Evolutionary conservation across 2,113 vertebrate species (phyloP).

Genomic region (Hemichromis elongatus): DNA sequence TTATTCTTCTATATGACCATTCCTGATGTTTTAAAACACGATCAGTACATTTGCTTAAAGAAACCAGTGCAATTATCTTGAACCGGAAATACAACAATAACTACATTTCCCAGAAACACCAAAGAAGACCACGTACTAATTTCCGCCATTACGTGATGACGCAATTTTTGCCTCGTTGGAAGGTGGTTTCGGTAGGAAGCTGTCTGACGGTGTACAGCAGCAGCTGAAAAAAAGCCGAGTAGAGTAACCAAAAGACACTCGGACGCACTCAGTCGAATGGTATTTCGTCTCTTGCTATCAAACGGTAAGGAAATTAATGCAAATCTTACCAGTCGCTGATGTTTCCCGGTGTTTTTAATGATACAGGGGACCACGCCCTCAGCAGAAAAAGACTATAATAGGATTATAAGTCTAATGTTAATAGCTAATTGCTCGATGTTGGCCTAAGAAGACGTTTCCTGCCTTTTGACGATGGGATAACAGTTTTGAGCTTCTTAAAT

Average conservation of each 20-base stretch:
- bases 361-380: constrained; percentile 30
- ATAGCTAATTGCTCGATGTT: not conserved
- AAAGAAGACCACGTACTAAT: not conserved
- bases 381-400: not conserved
- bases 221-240: not conserved
- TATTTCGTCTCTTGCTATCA: not conserved
- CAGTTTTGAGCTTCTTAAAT: not conserved
- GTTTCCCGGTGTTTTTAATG: not conserved
- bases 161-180: constrained; percentile 80
- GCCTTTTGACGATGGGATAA: not conserved
- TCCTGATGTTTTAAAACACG: not conserved
- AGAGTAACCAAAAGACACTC: not conserved
- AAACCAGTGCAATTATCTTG: not conserved
- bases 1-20: not conserved
- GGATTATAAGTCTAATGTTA: not conserved
- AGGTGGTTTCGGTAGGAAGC: constrained; percentile 69
- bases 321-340: too few species aligned
- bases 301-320: constrained; percentile 37
- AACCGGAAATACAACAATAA: not conserved
- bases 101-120: constrained; percentile 61
- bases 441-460: not conserved
- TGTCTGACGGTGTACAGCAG: not conserved
- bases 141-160: constrained; percentile 63
- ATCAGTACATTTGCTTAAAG: not conserved
- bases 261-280: constrained; percentile 3